Percentiles rank a stretch among this genome's conserved stretches.
Evolutionary conservation across 2,113 vertebrate genomes (phyloP).

Genomic region (Origma solitaria): DNA sequence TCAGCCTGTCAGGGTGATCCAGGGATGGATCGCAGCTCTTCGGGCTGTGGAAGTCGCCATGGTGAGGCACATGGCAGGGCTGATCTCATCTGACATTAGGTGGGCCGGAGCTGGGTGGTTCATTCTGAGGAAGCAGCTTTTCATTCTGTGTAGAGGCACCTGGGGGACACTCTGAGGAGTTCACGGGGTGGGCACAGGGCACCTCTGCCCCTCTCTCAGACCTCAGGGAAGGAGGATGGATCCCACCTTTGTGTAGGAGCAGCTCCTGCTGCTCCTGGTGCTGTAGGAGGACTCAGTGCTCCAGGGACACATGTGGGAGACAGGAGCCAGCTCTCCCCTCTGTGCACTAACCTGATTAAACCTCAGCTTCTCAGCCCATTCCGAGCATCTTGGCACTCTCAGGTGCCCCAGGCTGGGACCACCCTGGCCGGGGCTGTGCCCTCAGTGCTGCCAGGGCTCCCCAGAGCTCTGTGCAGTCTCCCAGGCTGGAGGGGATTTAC

Average conservation of each 20-base stretch:
- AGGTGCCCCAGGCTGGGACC: background rate
- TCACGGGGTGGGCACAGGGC: background rate
- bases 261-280: background rate
- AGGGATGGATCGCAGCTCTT: background rate
- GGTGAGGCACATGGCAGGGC: background rate
- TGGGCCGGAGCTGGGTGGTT: background rate
- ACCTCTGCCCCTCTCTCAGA: background rate
- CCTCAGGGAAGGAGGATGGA: background rate
- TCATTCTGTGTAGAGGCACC: background rate
- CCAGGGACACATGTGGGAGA: background rate
- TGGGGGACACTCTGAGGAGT: background rate
- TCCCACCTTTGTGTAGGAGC: background rate
- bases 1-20: background rate
- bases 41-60: background rate
- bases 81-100: fast-evolving
- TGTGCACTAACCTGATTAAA: background rate
- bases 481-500: background rate
- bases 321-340: background rate
- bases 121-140: background rate
- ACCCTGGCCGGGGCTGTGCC: background rate
- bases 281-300: background rate
- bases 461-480: background rate
- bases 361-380: background rate
- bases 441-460: background rate
- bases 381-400: background rate